Conservation (phyloP, 2,888 invertebrate genomes). For the Octonoba sinensis region DNA sequence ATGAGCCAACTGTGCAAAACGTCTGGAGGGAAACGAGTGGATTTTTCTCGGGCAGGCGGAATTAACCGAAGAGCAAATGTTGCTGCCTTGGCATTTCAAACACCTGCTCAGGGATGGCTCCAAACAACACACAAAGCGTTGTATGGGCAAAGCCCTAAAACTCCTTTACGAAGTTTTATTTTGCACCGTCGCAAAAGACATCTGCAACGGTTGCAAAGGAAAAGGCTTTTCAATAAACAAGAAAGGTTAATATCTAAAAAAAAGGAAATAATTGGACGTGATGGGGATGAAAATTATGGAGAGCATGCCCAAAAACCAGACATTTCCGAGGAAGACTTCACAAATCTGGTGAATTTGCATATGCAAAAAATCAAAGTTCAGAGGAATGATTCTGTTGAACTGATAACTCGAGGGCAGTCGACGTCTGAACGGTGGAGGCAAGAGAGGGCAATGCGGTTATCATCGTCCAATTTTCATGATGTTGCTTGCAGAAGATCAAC, state of each 20-base stretch:
- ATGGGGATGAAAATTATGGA: neutral
- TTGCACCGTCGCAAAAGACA: neutral
- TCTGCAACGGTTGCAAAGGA: neutral
- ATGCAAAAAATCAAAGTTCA: neutral
- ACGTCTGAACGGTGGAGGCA: neutral
- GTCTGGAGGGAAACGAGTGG: conserved; percentile 18
- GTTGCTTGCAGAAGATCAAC: neutral
- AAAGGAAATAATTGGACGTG: neutral
- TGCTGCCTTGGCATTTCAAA: conserved; percentile 16
- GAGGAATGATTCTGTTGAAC: neutral
- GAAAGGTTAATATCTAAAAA: too few species aligned
- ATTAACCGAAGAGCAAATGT: conserved; percentile 20
- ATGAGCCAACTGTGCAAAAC: conserved; percentile 33
- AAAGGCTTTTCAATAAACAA: neutral
- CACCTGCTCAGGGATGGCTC: conserved; percentile 12
- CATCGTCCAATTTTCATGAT: neutral
- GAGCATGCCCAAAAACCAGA: conserved; percentile 2
- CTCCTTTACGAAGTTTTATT: neutral
- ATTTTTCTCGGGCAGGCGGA: neutral
- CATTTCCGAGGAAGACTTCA: neutral
- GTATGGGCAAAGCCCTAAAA: neutral
- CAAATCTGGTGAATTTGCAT: neutral
- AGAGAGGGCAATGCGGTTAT: neutral
- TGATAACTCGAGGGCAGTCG: neutral
- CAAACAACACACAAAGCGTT: neutral